These are phyloP conservation scores for Athene noctua DNA, from an alignment of 2,113 vertebrate species.

Conservation along the genomic window DNA sequence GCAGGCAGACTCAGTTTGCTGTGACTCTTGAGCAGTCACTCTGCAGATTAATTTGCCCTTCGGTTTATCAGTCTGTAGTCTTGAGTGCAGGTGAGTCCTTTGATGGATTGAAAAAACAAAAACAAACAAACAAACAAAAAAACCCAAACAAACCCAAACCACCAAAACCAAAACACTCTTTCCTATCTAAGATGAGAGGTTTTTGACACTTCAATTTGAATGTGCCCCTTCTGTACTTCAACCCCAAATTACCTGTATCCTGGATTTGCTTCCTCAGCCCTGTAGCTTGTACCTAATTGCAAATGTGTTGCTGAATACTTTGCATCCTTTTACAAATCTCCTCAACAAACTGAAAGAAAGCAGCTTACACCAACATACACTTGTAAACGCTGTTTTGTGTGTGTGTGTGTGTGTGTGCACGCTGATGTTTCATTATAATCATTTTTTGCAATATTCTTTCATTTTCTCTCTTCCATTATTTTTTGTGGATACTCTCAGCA, in stretches of 20 bases:
- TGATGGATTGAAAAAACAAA: neutral
- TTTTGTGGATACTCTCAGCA: neutral
- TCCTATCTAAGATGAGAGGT: neutral
- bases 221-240: neutral
- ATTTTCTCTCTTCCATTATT: neutral
- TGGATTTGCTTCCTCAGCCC: neutral
- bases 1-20: neutral
- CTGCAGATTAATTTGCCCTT: neutral
- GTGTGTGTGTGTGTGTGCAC: neutral
- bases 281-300: neutral
- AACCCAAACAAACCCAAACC: too few relatives aligned
- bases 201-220: neutral
- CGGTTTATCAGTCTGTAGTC: neutral
- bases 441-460: neutral
- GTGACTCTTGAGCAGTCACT: neutral
- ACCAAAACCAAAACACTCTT: neutral
- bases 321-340: neutral
- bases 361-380: neutral
- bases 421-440: neutral
- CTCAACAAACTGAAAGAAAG: neutral
- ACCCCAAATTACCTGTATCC: neutral
- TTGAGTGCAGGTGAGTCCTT: neutral
- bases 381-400: neutral
- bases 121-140: too few relatives aligned
- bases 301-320: neutral